Conservation (phyloP, 2,113 vertebrate species). For the crab-eating macaque (Macaca fascicularis) region T2T-MFA8v1.1 NC_088381.1:169647001-169647500, state of each 20-base stretch:
- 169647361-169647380: neutral
- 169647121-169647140: neutral
- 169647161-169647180: neutral
- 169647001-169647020: constrained; percentile 81
- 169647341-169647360: neutral
- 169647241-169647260: neutral
- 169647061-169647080: constrained; percentile 71
- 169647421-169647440: neutral
- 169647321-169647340: neutral
- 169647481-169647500: neutral
- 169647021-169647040: constrained; percentile 76
- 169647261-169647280: neutral
- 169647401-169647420: neutral
- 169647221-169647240: neutral
- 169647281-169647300: neutral
- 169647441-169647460: neutral
- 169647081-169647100: constrained; percentile 21
- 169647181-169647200: neutral
- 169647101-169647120: neutral
- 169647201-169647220: neutral
- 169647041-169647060: constrained; percentile 72
- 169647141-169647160: neutral
- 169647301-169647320: neutral
- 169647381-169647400: neutral
- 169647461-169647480: constrained; percentile 7